These are phyloP conservation scores for Morbakka virulenta DNA, from an alignment of 30 jellyfish, hydroid and myxozoan species.

Conservation along the genomic window DNA sequence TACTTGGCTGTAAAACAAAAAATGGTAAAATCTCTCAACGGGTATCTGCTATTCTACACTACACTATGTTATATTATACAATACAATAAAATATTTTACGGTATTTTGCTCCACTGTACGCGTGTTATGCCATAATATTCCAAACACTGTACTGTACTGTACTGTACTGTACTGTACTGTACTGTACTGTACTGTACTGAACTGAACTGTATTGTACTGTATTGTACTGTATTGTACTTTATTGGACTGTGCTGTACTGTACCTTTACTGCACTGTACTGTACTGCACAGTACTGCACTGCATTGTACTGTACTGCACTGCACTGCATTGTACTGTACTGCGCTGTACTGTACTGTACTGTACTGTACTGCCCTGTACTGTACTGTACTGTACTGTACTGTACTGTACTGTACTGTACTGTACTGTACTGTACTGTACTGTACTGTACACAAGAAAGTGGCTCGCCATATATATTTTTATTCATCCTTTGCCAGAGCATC, in stretches of 20 bases:
- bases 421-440: no score
- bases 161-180: conserved; percentile 8
- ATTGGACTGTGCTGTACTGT: conserved; percentile 13
- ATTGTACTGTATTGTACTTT: conserved; percentile 10
- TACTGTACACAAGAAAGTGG: no score
- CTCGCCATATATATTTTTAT: no score
- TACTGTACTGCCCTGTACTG: conserved; percentile 17
- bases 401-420: conserved; percentile 22
- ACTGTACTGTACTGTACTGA: conserved; percentile 12
- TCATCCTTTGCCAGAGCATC: no score
- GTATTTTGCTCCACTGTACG: no score
- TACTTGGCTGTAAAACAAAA: no score
- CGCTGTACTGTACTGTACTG: conserved; percentile 18
- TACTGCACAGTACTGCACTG: conserved; percentile 11
- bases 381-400: conserved; percentile 18
- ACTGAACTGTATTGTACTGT: conserved; percentile 15
- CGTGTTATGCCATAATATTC: no score
- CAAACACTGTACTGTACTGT: no score
- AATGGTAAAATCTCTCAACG: no score
- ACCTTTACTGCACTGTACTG: conserved; percentile 12
- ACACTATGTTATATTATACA: no score
- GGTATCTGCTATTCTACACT: no score
- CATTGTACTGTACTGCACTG: conserved; percentile 10
- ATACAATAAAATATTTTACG: no score
- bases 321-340: conserved; percentile 14